Evolutionary conservation across 1,140 invertebrate genomes (phyloP).

Genomic region (Spodoptera litura): DNA sequence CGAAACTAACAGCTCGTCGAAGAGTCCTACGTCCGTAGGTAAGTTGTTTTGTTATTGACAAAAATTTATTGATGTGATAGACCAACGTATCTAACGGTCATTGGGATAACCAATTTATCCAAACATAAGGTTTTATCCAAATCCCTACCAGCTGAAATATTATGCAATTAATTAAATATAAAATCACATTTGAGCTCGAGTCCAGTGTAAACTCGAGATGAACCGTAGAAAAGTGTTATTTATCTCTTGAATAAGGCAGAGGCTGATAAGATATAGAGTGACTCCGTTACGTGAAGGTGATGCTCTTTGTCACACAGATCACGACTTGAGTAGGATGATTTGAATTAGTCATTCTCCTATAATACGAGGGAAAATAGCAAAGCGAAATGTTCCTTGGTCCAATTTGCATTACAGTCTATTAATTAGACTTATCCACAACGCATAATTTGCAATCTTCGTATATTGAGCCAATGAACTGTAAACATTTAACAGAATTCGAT

Average conservation of each 20-base stretch:
- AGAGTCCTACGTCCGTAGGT: slow-evolving; percentile 88
- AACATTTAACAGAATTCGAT: slow-evolving; percentile 32
- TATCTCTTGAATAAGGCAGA: slow-evolving; percentile 70
- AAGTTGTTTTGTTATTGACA: slow-evolving; percentile 55
- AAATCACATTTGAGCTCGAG: neutral
- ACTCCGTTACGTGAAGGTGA: slow-evolving; percentile 69
- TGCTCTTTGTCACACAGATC: slow-evolving; percentile 48
- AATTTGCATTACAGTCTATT: no score
- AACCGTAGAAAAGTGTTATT: slow-evolving; percentile 58
- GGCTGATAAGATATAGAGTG: slow-evolving; percentile 72
- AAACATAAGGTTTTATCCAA: no score
- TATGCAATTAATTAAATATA: neutral
- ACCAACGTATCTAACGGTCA: no score
- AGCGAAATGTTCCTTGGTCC: no score
- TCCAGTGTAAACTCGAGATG: slow-evolving; percentile 4
- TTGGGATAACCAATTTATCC: no score
- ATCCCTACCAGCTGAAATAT: no score
- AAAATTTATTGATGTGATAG: no score
- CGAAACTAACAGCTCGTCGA: slow-evolving; percentile 80
- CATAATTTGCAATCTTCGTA: neutral
- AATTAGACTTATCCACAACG: neutral
- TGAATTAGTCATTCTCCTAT: slow-evolving; percentile 19
- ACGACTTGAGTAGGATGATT: slow-evolving; percentile 26
- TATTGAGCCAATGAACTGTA: slow-evolving; percentile 17
- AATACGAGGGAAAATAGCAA: no score